These are phyloP conservation scores for Acipenser oxyrinchus DNA, from an alignment of 2,797 vertebrate genomes.

Conservation along the genomic window DNA sequence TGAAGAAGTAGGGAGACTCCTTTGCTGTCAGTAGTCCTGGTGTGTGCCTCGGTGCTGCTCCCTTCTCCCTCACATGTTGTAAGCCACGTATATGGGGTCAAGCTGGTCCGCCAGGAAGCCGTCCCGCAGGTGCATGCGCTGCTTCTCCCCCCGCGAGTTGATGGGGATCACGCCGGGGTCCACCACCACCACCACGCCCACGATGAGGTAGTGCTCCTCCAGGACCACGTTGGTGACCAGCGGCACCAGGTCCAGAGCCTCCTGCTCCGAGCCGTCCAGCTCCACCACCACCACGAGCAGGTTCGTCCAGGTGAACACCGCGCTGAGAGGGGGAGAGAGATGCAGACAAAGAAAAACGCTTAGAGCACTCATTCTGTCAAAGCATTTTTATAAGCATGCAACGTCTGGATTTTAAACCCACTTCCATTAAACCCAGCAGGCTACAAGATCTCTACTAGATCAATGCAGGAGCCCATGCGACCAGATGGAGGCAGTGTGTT, in stretches of 20 bases:
- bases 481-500: not conserved
- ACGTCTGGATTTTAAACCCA: too few relatives aligned
- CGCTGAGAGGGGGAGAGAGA: conserved; percentile 38
- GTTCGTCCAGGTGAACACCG: conserved; percentile 96
- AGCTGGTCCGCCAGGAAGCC: conserved; percentile 92
- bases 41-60: not conserved
- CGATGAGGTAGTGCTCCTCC: conserved; percentile 92
- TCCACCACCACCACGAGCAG: conserved; percentile 92
- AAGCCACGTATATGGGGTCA: conserved; percentile 94
- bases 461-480: not conserved
- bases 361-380: not conserved
- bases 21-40: not conserved
- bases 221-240: conserved; percentile 88
- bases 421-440: not conserved
- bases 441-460: not conserved
- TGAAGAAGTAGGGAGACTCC: not conserved
- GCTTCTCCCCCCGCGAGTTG: conserved; percentile 91
- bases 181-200: conserved; percentile 90
- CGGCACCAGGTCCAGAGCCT: conserved; percentile 84
- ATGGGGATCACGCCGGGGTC: conserved; percentile 93
- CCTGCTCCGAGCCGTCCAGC: conserved; percentile 86
- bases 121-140: conserved; percentile 94
- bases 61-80: conserved; percentile 77
- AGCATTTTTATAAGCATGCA: too few relatives aligned
- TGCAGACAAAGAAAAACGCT: not conserved